A percentile compares a stretch with the other conserved stretches of the same genome.
These are phyloP conservation scores for Sapayoa aenigma DNA, from an alignment of 2,113 vertebrate genomes.

Conservation along the genomic window DNA sequence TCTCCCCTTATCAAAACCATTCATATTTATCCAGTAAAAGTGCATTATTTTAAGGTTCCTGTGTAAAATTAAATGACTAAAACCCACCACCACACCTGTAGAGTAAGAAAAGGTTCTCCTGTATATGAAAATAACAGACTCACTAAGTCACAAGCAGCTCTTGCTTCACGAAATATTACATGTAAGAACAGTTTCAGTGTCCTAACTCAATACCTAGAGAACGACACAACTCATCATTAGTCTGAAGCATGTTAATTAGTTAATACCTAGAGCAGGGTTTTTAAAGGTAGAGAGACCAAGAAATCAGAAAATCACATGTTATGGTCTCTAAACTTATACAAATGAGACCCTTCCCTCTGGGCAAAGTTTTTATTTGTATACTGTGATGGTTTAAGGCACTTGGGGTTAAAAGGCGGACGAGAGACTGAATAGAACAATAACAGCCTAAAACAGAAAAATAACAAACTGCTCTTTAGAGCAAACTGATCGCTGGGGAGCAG, in stretches of 20 bases:
- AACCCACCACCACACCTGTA: background rate
- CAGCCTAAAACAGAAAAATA: no score
- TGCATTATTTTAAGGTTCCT: background rate
- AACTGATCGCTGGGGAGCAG: no score
- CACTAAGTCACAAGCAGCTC: background rate
- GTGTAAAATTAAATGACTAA: background rate
- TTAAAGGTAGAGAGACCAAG: background rate
- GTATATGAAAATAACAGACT: background rate
- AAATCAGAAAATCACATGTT: background rate
- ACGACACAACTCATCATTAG: background rate
- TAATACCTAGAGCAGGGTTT: background rate
- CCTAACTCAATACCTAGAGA: background rate
- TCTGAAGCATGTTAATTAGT: background rate
- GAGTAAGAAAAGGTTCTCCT: background rate
- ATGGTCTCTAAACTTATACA: background rate
- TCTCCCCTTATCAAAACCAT: background rate
- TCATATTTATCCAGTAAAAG: background rate
- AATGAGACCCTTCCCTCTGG: background rate
- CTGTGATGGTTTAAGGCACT: no score
- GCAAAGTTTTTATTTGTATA: background rate
- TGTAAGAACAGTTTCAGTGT: background rate
- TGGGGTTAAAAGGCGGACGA: no score
- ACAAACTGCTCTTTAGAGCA: no score
- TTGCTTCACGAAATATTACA: background rate
- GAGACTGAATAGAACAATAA: no score